Conservation (phyloP, 2,113 vertebrate genomes). For the Cheirogaleus medius region DNA sequence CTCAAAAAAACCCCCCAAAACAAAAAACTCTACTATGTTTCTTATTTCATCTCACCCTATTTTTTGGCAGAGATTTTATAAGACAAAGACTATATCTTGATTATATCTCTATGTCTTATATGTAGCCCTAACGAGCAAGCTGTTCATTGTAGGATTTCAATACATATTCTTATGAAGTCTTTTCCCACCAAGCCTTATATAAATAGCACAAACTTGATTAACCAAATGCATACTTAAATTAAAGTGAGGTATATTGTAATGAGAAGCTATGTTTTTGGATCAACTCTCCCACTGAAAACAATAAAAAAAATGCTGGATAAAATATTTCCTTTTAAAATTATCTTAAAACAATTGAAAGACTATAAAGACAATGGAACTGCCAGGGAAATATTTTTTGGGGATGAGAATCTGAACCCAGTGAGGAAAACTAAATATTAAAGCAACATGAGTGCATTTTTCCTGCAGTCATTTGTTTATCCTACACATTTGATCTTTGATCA, state of each 20-base stretch:
- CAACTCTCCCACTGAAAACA: slow-evolving; percentile 59
- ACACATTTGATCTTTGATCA: neutral
- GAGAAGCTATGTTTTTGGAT: slow-evolving; percentile 62
- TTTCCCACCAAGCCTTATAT: slow-evolving; percentile 68
- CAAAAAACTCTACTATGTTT: slow-evolving; percentile 47
- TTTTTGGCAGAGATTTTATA: slow-evolving; percentile 66
- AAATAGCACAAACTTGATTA: slow-evolving; percentile 78
- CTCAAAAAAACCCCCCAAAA: neutral
- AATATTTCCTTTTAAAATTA: slow-evolving; percentile 33
- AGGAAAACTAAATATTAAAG: neutral
- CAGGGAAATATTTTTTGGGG: neutral
- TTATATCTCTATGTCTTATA: slow-evolving; percentile 70
- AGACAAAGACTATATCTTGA: slow-evolving; percentile 70
- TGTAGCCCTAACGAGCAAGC: slow-evolving; percentile 78
- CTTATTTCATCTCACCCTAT: slow-evolving; percentile 59
- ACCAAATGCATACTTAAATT: slow-evolving; percentile 72
- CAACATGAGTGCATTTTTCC: neutral
- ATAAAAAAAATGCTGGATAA: slow-evolving; percentile 54
- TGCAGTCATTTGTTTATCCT: slow-evolving; percentile 3
- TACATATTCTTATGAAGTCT: slow-evolving; percentile 76
- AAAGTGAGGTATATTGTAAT: slow-evolving; percentile 65
- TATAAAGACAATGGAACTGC: neutral
- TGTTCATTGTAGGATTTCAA: slow-evolving; percentile 79
- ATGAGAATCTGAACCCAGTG: neutral
- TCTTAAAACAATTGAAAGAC: neutral